Percentiles rank a stretch among this genome's conserved stretches.
Conservation (phyloP, 2,888 invertebrate genomes). For the Acanthosoma haemorrhoidale region DNA sequence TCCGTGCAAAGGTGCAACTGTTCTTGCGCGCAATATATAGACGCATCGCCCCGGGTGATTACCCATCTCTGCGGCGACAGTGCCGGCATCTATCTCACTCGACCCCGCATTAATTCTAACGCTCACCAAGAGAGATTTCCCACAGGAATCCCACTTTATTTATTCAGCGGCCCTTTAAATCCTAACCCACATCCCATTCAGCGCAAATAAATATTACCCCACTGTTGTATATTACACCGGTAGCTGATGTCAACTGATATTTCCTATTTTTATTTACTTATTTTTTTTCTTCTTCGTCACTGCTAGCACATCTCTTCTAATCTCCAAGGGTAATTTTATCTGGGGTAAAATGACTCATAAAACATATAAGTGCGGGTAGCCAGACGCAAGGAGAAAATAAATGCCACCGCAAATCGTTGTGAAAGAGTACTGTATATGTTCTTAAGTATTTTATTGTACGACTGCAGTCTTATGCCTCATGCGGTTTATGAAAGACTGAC, state of each 20-base stretch:
- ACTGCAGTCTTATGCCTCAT: too few species aligned
- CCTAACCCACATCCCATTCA: slow-evolving; percentile 21
- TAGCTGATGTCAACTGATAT: too few species aligned
- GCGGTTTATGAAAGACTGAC: too few species aligned
- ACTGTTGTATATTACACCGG: neutral
- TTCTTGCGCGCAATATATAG: neutral
- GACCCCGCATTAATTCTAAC: slow-evolving; percentile 11
- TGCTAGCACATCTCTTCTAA: neutral
- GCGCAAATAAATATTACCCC: slow-evolving; percentile 3
- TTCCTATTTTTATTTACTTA: too few species aligned
- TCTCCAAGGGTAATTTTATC: neutral
- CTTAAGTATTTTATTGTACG: too few species aligned
- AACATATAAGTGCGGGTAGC: neutral
- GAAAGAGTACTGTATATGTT: too few species aligned
- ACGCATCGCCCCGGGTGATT: neutral
- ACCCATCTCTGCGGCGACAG: neutral
- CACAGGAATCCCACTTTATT: slow-evolving; percentile 6
- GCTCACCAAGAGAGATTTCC: neutral
- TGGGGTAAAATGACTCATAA: neutral
- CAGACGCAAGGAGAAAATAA: neutral
- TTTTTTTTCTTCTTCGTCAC: neutral
- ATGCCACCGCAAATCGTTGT: neutral
- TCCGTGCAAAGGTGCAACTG: neutral
- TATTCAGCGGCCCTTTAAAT: slow-evolving; percentile 3
- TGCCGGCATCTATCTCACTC: neutral